A percentile compares a stretch with the other conserved stretches of the same genome.
Conservation (phyloP, 2,888 invertebrate genomes). For the Ferdinandea cuprea region DNA sequence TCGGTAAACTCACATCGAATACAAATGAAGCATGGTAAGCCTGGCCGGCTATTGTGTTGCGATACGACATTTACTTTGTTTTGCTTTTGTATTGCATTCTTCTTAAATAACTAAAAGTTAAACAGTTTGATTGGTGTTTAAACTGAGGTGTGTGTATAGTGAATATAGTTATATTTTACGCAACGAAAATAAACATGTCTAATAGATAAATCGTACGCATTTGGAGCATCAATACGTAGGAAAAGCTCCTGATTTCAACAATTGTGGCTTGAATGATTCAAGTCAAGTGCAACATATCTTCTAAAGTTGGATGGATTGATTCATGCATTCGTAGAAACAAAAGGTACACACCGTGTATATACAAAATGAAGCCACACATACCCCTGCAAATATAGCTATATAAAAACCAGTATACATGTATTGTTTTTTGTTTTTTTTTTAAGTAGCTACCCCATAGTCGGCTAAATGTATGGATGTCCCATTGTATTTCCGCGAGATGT, state of each 20-base stretch:
- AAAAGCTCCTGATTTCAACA: slow-evolving; percentile 5
- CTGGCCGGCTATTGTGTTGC: slow-evolving; percentile 4
- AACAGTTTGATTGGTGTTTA: not conserved
- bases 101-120: not conserved
- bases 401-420: not conserved
- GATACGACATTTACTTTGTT: not conserved
- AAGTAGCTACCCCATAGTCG: slow-evolving; percentile 15
- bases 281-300: slow-evolving; percentile 9
- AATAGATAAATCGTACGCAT: slow-evolving; percentile 28
- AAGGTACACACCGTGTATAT: not conserved
- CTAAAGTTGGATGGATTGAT: not conserved
- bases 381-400: not conserved
- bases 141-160: not conserved
- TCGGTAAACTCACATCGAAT: no score
- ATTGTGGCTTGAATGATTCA: not conserved
- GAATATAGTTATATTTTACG: not conserved
- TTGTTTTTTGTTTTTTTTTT: not conserved
- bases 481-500: slow-evolving; percentile 23
- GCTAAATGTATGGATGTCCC: slow-evolving; percentile 7
- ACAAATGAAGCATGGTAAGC: no score
- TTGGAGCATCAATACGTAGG: slow-evolving; percentile 7
- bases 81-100: not conserved
- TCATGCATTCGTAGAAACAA: slow-evolving; percentile 5
- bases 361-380: not conserved
- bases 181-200: slow-evolving; percentile 17